Base-by-base conservation (phyloP, 2,888 invertebrate species). In the Pemphredon lugubris region DNA sequence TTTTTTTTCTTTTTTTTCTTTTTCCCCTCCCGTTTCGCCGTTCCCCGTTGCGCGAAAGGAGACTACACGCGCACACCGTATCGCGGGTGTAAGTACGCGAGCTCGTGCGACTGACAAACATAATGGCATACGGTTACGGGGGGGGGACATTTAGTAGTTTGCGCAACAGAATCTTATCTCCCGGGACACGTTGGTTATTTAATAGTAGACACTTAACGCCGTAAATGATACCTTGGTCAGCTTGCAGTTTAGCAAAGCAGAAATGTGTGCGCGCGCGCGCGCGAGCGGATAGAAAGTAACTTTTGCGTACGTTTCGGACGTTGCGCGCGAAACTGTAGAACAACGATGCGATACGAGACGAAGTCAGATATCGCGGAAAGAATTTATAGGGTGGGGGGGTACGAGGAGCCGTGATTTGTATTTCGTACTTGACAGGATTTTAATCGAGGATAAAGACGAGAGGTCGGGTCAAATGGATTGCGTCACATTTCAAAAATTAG, bases 151-250 rank as follows among this genome's bases (percentile, higher is more conserved):
- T 57, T 44, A 44, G 20, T 39, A 30, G n/a, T 68, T 72, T 68
- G 30, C 50, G 61, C 47, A 67, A 71, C n/a, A 13, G 39, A 47
- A 67, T 59, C 32, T 65, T 65, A 58, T 50, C 60, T 60, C 59
- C 48, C 42, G n/a, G 44, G 59, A 40, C 65, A 45, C 30, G 32
- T 51, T 30, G 48, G 58, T 68, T 54, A 72, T 68, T 72, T 50
- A 61, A 68, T 61, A 63, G 54, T 26, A 21, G 58, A 68, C 37
- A 68, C 26, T 72, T 72, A 72, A 58, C 44, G 39, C 34, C 42
- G 61, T 63, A 58, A 63, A 58, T 23, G 61, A 54, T 63, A 47
- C 45, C 37, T 34, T 42, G 44, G 6, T 42, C 47, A 23, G 40
- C 13, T 45, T 18, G 32, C 40, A 45, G 53, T 45, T 44, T 39